Base-by-base conservation (phyloP, 2,797 vertebrate species). In the Bradypodion ventrale region DNA sequence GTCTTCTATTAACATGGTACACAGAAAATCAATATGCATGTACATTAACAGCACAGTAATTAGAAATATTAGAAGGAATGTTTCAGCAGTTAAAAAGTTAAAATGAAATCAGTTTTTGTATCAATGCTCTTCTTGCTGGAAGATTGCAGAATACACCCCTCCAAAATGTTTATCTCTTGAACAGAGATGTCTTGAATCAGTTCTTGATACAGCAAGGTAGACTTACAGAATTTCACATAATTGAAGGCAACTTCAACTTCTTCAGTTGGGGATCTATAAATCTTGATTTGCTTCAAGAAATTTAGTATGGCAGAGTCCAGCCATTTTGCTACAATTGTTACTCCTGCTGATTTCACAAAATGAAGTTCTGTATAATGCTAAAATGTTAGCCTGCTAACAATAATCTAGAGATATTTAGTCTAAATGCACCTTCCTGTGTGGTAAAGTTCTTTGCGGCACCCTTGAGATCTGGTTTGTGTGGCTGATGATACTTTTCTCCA, bases 41-140 rank as follows among this genome's bases (percentile, higher is more conserved):
- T 83, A 75, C 60, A 7, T 85, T 82, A 77, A 77, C 37, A 77
- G 42, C 29, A 82, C 56, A 77, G 73, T 70, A 83, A 70, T 83
- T 13, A 76, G 62, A 79, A 69, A 72, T 12, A 46, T 77, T 70
- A 77, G 74, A 68, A 59, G 35, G 40, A 77, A 59, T 83, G 84
- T 75, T 80, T 79, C 73, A 0, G 9, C 56, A 92, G 74, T 68
- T 78, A 84, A 73, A 74, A 86, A 68, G 27, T 88, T 91, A 65
- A 29, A 89, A 90, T 87, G 89, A 86, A 90, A 87, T 63, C 84
- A 87, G 82, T 73, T 76, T 78, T 88, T 84, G 44, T 40, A 85
- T 84, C 74, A 76, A 87, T 90, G 77, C 65, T 90, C 85, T 1
- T 42, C 35, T 52, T 82, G 76, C 84, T 76, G 89, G 87, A 91